Evolutionary conservation across 2,888 invertebrate genomes (phyloP).

Genomic region (Mythimna impura): DNA sequence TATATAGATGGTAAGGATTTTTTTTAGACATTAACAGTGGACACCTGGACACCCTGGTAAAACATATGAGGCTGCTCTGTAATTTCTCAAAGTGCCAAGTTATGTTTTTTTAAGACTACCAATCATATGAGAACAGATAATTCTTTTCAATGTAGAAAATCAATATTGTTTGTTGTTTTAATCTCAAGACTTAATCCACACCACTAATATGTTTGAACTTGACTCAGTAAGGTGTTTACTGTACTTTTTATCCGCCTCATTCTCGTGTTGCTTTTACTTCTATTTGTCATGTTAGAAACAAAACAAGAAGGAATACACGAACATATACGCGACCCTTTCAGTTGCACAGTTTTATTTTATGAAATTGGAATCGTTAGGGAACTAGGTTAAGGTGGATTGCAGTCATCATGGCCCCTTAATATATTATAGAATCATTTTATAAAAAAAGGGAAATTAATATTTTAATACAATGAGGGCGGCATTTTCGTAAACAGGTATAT

Average conservation of each 20-base stretch:
- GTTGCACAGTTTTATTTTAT: slow-evolving; percentile 13
- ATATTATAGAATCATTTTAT: background rate
- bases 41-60: background rate
- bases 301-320: slow-evolving; percentile 15
- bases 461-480: background rate
- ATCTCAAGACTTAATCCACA: background rate
- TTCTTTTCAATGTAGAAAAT: background rate
- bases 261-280: background rate
- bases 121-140: background rate
- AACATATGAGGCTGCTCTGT: background rate
- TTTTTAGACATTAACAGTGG: too few relatives aligned
- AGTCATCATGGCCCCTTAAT: background rate
- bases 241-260: background rate
- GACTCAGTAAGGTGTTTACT: background rate
- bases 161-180: background rate
- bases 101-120: background rate
- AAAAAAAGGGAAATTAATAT: background rate
- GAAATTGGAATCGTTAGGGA: background rate
- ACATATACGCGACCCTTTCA: background rate
- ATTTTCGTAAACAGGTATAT: background rate
- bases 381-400: background rate
- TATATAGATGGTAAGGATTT: too few relatives aligned
- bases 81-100: background rate
- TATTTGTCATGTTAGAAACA: background rate
- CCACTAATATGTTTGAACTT: background rate